phyloP scores from a whole-genome alignment of 2,888 invertebrate genomes.

The Slavum lentiscoides region DNA sequence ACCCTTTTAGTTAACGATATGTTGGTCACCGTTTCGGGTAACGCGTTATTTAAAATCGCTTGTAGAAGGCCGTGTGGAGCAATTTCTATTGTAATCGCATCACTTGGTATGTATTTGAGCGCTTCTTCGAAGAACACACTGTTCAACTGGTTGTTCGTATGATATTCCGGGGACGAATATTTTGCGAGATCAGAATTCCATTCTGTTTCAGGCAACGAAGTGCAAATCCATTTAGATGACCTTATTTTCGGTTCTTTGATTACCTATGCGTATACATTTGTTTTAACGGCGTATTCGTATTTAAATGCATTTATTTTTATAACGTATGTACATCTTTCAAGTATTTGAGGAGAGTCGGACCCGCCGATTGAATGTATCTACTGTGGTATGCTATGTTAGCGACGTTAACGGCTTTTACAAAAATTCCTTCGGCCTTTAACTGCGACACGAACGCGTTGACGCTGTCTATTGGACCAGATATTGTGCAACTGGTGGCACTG shows the following conservation, averaged over 20 bases:
- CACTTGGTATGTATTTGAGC: conserved; percentile 64
- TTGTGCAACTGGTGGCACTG: conserved; percentile 74
- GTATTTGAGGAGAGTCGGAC: conserved; percentile 69
- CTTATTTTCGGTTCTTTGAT: conserved; percentile 63
- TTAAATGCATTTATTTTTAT: not conserved
- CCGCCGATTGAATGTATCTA: conserved; percentile 75
- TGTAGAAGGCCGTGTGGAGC: conserved; percentile 69
- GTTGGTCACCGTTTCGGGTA: conserved; percentile 62
- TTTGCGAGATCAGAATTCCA: conserved; percentile 66
- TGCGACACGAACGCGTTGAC: conserved; percentile 70
- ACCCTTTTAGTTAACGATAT: conserved; percentile 62
- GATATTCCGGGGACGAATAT: conserved; percentile 69
- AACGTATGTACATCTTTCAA: conserved; percentile 64
- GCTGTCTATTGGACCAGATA: conserved; percentile 73
- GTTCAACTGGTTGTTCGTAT: conserved; percentile 66
- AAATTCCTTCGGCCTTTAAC: conserved; percentile 71
- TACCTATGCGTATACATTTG: conserved; percentile 58
- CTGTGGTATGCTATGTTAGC: conserved; percentile 91
- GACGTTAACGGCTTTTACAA: conserved; percentile 81
- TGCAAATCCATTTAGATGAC: conserved; percentile 68
- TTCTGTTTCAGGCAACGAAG: conserved; percentile 66
- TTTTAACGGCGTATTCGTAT: not conserved
- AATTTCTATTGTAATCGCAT: conserved; percentile 67
- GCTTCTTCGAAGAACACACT: conserved; percentile 66
- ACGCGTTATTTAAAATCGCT: conserved; percentile 65